Evolutionary conservation across 2,888 invertebrate species (phyloP).

Genomic region (Lissonota sp.): DNA sequence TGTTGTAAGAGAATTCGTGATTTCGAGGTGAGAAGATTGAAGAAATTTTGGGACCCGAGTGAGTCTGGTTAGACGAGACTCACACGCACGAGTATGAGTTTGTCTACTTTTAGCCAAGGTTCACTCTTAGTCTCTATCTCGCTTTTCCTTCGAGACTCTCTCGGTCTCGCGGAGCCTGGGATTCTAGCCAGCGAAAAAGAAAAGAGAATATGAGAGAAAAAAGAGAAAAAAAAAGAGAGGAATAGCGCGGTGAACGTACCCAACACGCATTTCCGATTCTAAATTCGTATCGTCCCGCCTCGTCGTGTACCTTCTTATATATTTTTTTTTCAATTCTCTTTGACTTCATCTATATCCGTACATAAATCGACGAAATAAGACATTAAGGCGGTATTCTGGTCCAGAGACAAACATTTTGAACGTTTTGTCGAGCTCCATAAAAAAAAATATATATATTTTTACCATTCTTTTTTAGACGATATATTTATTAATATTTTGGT

Average conservation of each 20-base stretch:
- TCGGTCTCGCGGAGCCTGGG: slow-evolving; percentile 70
- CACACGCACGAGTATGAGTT: slow-evolving; percentile 54
- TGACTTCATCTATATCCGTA: slow-evolving; percentile 58
- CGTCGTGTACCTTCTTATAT: slow-evolving; percentile 48
- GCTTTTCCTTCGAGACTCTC: too few relatives aligned
- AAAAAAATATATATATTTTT: too few relatives aligned
- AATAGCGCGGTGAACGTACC: slow-evolving; percentile 70
- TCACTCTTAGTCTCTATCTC: slow-evolving; percentile 69
- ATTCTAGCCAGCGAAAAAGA: slow-evolving; percentile 73
- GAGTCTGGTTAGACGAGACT: slow-evolving; percentile 38
- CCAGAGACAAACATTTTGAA: too few relatives aligned
- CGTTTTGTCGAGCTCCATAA: too few relatives aligned
- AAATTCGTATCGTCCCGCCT: slow-evolving; percentile 75
- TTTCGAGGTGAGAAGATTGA: slow-evolving; percentile 50
- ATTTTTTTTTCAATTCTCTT: slow-evolving; percentile 50
- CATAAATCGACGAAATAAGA: slow-evolving; percentile 55
- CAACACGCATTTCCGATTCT: slow-evolving; percentile 82
- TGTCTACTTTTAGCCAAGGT: slow-evolving; percentile 83
- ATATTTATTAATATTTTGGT: too few relatives aligned
- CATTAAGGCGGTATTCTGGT: too few relatives aligned
- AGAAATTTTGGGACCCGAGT: slow-evolving; percentile 45
- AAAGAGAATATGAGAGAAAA: too few relatives aligned
- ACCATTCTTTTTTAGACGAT: too few relatives aligned
- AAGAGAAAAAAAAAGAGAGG: too few relatives aligned
- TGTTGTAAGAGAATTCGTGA: slow-evolving; percentile 29